Evolutionary conservation across 2,888 invertebrate genomes (phyloP).

Genomic region (Athripsodes cinereus): DNA sequence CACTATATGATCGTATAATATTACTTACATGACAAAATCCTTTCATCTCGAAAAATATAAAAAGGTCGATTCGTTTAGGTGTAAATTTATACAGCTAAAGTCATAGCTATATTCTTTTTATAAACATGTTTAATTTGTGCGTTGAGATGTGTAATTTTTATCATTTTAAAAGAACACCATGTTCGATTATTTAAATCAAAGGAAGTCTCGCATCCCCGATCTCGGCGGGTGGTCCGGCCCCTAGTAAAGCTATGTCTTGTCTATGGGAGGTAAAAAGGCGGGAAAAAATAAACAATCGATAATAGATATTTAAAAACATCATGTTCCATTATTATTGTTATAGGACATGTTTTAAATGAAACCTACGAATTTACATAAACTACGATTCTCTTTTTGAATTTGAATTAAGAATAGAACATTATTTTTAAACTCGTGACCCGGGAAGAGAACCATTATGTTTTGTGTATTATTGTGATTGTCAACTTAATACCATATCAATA

Average conservation of each 20-base stretch:
- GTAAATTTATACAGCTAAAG: too few relatives aligned
- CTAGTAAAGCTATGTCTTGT: not conserved
- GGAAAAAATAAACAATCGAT: slow-evolving; percentile 23
- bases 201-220: not conserved
- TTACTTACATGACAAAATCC: not conserved
- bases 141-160: too few relatives aligned
- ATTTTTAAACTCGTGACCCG: not conserved
- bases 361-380: not conserved
- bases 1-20: not conserved
- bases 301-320: slow-evolving; percentile 23
- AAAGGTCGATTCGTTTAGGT: not conserved
- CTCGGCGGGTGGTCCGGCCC: not conserved
- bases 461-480: too few relatives aligned
- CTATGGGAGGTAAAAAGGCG: slow-evolving; percentile 5
- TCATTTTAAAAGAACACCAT: too few relatives aligned
- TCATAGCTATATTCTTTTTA: not conserved
- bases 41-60: not conserved
- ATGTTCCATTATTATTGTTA: slow-evolving; percentile 17
- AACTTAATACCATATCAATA: too few relatives aligned
- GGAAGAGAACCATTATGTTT: not conserved
- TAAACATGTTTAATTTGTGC: not conserved
- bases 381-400: not conserved
- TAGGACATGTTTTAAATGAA: not conserved
- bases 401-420: not conserved
- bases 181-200: not conserved